Conservation (phyloP, 2,888 invertebrate genomes). For the Chaetogeoica ovagalla region DNA sequence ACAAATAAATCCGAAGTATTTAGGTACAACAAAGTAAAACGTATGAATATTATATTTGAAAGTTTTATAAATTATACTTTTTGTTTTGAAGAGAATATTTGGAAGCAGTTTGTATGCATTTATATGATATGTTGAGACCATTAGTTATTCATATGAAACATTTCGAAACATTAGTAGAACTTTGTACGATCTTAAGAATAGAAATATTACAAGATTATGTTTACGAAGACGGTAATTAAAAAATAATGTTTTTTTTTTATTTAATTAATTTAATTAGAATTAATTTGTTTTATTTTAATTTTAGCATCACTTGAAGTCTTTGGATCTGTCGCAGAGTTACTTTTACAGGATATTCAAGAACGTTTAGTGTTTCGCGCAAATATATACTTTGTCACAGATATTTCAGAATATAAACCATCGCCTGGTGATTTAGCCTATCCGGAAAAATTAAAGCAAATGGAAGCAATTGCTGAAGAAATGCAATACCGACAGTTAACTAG, state of each 20-base stretch:
- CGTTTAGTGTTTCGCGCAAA: slow-evolving; percentile 93
- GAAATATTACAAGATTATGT: slow-evolving; percentile 93
- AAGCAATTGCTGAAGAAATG: slow-evolving; percentile 62
- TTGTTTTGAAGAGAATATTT: slow-evolving; percentile 70
- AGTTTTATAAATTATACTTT: neutral
- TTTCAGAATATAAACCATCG: slow-evolving; percentile 83
- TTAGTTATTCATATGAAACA: slow-evolving; percentile 95
- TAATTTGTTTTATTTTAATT: slow-evolving; percentile 5
- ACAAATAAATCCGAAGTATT: slow-evolving; percentile 69
- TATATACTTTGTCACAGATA: slow-evolving; percentile 89
- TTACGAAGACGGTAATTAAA: slow-evolving; percentile 72
- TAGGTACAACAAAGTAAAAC: slow-evolving; percentile 62
- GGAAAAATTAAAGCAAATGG: slow-evolving; percentile 97
- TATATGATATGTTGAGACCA: slow-evolving; percentile 92
- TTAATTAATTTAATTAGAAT: neutral
- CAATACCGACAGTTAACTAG: slow-evolving; percentile 44
- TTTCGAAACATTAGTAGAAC: slow-evolving; percentile 93
- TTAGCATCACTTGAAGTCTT: slow-evolving; percentile 75
- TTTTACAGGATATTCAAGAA: slow-evolving; percentile 94
- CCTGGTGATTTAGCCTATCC: slow-evolving; percentile 97
- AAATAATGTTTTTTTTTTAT: slow-evolving; percentile 18
- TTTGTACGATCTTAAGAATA: slow-evolving; percentile 87
- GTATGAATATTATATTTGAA: neutral
- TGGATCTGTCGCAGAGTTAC: slow-evolving; percentile 75
- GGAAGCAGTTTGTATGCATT: slow-evolving; percentile 79